Evolutionary conservation across 2,113 vertebrate species (phyloP), one percentile per base, ranked within the genome.

Genomic region (Poeciliopsis occidentalis): DNA sequence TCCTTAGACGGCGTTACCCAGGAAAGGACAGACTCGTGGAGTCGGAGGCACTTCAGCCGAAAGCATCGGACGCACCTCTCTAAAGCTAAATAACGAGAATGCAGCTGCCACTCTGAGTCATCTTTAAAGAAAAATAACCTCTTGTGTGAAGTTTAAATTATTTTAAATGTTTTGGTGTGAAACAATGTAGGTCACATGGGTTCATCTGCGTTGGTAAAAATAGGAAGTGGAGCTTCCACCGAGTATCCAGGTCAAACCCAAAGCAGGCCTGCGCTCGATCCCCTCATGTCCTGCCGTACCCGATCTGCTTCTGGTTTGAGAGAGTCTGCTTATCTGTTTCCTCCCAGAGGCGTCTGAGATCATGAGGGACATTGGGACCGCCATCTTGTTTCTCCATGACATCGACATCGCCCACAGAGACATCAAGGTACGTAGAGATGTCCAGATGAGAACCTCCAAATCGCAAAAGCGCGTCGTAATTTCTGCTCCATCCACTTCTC

Each of bases 401-500:
- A 95, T 96, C 80, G 95, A 97, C 89, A 98, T 99, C 0, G 98
- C 98, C 1, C 98, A 99, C 91, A 95, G 98, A 85, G 98, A 99
- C 1, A 96, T 99, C 85, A 99, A 99, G 97, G 98, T 99, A 85
- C 92, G 81, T 24, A 29, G 12, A 32, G 27, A 61, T 12, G 11
- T 70, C 2, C 7, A 17, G 22, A 34, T 31, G 26, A 12, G 24
- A 4, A 22, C 7, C 51, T 57, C 4, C 2, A 12, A 30, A 30
- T 54, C 6, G 1, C 3, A 3, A 26, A 19, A 47, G 1, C 30
- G 7, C 29, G 11, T 0, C 0, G 27, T 29, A 10, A 8, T 12
- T n/a, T 69, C 27, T 12, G 19, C 24, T 29, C 27, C 13, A 22
- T 44, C 5, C 64, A 12, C 31, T 15, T 39, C 39, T 65, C 8